phyloP scores from a whole-genome alignment of 2,797 vertebrate genomes.

The Mionectes olivaceus region DNA sequence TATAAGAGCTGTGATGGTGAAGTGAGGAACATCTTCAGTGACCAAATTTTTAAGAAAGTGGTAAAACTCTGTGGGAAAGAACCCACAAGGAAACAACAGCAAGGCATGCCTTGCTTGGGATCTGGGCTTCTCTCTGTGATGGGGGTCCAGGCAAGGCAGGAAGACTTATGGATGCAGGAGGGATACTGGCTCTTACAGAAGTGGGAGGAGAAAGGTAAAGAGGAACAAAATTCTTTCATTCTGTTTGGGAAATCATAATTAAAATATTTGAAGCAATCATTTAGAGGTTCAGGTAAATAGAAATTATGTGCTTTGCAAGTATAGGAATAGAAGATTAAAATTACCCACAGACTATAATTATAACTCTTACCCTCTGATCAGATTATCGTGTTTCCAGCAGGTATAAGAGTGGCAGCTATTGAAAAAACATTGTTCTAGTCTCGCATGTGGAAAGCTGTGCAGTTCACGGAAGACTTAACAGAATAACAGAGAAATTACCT shows the following conservation, averaged over 20 bases:
- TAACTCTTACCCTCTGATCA: conserved; percentile 7
- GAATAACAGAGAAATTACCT: background rate
- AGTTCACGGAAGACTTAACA: background rate
- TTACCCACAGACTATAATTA: conserved; percentile 15
- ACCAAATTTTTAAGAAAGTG: background rate
- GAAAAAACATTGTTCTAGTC: background rate
- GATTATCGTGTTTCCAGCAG: background rate
- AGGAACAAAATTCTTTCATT: background rate
- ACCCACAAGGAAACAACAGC: background rate
- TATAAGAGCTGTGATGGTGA: background rate
- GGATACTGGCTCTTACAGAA: background rate
- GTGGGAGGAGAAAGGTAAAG: background rate
- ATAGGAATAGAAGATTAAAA: conserved; percentile 15
- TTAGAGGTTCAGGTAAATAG: background rate
- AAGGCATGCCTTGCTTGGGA: background rate
- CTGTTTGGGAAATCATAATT: background rate
- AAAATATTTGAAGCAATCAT: background rate
- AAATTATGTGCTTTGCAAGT: conserved; percentile 33
- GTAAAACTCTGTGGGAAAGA: background rate
- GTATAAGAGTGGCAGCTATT: background rate
- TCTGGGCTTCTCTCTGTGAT: background rate
- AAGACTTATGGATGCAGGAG: background rate
- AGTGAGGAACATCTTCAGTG: background rate
- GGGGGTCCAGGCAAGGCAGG: accelerated
- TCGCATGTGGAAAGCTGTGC: background rate